Conservation (phyloP, 2,113 vertebrate genomes). For the Rynchops niger region DNA sequence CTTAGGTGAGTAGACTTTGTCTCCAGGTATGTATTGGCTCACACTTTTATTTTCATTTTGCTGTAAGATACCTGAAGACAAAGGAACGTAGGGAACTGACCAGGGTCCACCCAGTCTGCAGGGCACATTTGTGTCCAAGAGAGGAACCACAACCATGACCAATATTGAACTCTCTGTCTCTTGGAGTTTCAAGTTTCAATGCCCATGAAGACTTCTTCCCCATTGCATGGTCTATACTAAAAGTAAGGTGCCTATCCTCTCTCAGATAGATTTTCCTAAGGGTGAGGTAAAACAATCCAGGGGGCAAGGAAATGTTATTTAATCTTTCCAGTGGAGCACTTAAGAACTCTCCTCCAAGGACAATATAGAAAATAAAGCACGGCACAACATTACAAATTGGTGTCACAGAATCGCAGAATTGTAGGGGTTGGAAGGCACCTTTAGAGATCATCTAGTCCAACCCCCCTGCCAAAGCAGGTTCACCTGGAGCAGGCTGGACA, state of each 20-base stretch:
- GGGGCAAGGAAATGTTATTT: background rate
- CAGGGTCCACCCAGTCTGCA: background rate
- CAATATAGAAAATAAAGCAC: background rate
- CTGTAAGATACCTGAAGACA: background rate
- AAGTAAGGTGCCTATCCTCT: background rate
- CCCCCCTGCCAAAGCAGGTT: too few relatives aligned
- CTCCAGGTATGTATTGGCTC: background rate
- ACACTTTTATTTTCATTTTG: background rate
- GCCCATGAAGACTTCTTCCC: background rate
- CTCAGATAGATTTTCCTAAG: background rate
- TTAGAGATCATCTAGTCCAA: too few relatives aligned
- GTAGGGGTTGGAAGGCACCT: too few relatives aligned
- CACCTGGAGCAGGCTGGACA: too few relatives aligned
- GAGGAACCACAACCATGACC: background rate
- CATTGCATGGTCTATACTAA: background rate
- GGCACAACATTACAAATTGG: background rate
- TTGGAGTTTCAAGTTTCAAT: background rate
- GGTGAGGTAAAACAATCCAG: background rate
- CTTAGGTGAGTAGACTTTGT: background rate
- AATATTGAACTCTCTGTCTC: background rate
- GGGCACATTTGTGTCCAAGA: background rate
- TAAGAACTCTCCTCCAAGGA: background rate
- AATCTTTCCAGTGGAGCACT: background rate
- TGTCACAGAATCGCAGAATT: too few relatives aligned
- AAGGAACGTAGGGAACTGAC: fast-evolving